phyloP scores from a whole-genome alignment of 2,797 vertebrate species.

The Acrossocheilus wenchowensis region DNA sequence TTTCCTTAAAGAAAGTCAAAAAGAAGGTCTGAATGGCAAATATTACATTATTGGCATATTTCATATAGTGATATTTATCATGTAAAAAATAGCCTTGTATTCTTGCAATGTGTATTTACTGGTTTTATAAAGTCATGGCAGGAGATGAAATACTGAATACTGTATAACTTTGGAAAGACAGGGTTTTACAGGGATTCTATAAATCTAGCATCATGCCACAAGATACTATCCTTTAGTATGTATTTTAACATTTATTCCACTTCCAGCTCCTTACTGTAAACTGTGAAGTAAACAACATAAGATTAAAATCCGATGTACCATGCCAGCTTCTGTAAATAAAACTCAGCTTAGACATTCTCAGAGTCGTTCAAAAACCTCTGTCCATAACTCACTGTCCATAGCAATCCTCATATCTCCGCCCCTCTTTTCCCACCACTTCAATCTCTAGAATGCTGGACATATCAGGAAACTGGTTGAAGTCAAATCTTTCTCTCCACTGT shows the following conservation, averaged over 20 bases:
- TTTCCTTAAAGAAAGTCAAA: neutral
- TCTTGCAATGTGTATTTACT: neutral
- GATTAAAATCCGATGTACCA: neutral
- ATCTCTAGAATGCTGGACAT: conserved; percentile 86
- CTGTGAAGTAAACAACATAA: neutral
- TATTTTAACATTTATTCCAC: neutral
- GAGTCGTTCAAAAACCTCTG: conserved; percentile 61
- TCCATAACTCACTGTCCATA: conserved; percentile 85
- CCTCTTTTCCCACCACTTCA: conserved; percentile 89
- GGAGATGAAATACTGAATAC: neutral
- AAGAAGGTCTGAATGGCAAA: neutral
- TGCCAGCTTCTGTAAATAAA: neutral
- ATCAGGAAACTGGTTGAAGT: conserved; percentile 91
- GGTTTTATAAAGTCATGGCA: neutral
- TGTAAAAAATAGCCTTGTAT: too few species aligned
- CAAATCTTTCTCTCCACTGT: conserved; percentile 96
- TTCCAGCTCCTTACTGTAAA: neutral
- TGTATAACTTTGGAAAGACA: neutral
- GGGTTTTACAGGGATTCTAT: neutral
- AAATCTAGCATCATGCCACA: neutral
- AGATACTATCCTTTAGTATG: neutral
- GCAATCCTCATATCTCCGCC: conserved; percentile 83
- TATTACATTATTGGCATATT: neutral
- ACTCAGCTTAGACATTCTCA: neutral
- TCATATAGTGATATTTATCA: neutral